These are phyloP conservation scores for Apostichopus parvimensis DNA, from an alignment of 35 echinoderm and acorn worm species.

Conservation along the genomic window DNA sequence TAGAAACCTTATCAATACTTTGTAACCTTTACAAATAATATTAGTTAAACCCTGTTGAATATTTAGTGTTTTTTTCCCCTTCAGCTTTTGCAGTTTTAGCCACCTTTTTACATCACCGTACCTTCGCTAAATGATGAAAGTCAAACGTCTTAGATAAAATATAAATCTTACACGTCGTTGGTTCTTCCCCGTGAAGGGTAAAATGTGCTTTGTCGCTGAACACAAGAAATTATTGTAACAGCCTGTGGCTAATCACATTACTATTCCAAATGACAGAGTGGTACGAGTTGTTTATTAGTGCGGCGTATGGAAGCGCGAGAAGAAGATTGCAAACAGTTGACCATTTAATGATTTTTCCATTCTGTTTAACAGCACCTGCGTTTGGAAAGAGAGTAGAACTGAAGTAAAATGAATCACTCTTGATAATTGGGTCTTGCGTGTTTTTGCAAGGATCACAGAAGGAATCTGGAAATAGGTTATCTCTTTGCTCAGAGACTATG, in stretches of 20 bases:
- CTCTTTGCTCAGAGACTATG: background rate
- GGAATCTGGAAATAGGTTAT: constrained; percentile 1
- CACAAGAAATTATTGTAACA: constrained; percentile 42
- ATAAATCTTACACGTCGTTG: background rate
- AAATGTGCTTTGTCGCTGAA: background rate
- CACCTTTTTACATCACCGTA: background rate
- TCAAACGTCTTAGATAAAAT: constrained; percentile 2
- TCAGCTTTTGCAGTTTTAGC: too few relatives aligned
- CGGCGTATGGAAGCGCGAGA: background rate
- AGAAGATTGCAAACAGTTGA: constrained; percentile 19
- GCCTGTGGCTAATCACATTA: constrained; percentile 41
- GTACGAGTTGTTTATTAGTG: background rate
- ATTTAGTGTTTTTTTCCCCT: too few relatives aligned
- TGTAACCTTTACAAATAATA: too few relatives aligned
- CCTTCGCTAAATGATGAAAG: background rate
- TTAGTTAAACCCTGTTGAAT: too few relatives aligned
- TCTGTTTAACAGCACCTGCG: constrained; percentile 3
- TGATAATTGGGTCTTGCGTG: constrained; percentile 32
- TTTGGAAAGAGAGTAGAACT: background rate
- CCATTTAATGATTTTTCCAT: constrained; percentile 28
- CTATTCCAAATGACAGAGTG: background rate
- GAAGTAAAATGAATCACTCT: constrained; percentile 9
- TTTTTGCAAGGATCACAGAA: background rate
- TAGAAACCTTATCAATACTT: too few relatives aligned
- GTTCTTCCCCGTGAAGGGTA: background rate